phyloP scores from a whole-genome alignment of 1,140 invertebrate genomes.

The Riptortus pedestris region DNA sequence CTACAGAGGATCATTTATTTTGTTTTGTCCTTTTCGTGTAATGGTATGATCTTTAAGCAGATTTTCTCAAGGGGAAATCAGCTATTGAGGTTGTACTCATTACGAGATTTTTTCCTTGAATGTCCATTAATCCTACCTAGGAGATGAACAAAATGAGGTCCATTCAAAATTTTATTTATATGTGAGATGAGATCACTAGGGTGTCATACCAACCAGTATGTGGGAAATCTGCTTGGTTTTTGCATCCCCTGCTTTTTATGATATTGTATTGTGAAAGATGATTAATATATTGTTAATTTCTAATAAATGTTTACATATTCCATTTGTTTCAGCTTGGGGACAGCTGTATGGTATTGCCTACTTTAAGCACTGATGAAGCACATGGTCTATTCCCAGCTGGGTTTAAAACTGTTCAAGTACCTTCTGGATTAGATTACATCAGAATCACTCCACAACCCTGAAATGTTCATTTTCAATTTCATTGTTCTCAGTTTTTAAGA shows the following conservation, averaged over 20 bases:
- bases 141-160: background rate
- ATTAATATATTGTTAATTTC: background rate
- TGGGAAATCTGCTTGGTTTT: background rate
- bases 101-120: too few relatives aligned
- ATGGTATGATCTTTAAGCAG: too few relatives aligned
- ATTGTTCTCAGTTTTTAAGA: too few relatives aligned
- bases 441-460: conserved; percentile 47
- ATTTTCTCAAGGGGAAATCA: too few relatives aligned
- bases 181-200: background rate
- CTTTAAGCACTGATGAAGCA: conserved; percentile 57
- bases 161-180: background rate
- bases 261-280: background rate
- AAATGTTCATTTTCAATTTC: conserved; percentile 17
- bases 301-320: conserved; percentile 27
- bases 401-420: conserved; percentile 55
- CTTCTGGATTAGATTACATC: conserved; percentile 69
- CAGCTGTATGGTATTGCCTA: conserved; percentile 73
- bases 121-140: too few relatives aligned
- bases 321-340: conserved; percentile 54
- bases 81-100: too few relatives aligned
- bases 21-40: too few relatives aligned
- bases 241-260: background rate
- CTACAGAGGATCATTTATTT: too few relatives aligned
- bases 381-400: conserved; percentile 60
- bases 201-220: background rate